Evolutionary conservation across 2,113 vertebrate genomes (phyloP), one percentile per base, ranked within the genome.

Genomic region (Phaethon lepturus): DNA sequence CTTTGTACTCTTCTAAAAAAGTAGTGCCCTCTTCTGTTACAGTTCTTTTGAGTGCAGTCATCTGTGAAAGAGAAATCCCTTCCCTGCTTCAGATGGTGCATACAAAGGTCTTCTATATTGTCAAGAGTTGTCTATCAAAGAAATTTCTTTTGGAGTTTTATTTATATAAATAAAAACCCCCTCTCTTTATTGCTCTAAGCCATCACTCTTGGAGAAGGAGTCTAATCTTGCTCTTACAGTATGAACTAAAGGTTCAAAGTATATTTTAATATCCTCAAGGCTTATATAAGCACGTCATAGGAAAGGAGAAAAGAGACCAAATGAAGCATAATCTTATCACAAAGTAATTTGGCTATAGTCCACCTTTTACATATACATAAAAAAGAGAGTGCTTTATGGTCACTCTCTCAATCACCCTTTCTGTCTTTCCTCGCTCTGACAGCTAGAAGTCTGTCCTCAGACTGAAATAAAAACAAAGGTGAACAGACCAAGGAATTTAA

Each of bases 231-330:
- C 66, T 33, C 23, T 63, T 93, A 62, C 60, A 85, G 88, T 96
- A 92, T 62, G 47, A 95, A 66, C 38, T 50, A 64, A 63, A 89
- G 55, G 25, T 82, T 94, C 47, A 93, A 97, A 96, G 93, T 84
- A 81, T 47, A 79, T 84, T 97, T 95, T 81, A 94, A 92, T 92
- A 93, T 94, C 93, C 92, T 95, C 63, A 78, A 94, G 89, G 88
- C 89, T 87, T 82, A 83, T 87, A 83, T 77, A 90, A 91, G 59
- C n/a, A 53, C 64, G 92, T 82, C 55, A 66, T 23, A 83, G 55
- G 25, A 67, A 90, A 92, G 78, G 28, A 92, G 47, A 92, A 89
- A 95, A 88, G 71, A 93, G 58, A 83, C 35, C 59, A 96, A 96
- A 91, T 75, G 92, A 89, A 92, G 92, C 82, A 95, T 90, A 93